Evolutionary conservation across 2,888 invertebrate species (phyloP), one percentile per base, ranked within the genome.

Genomic region (Thyatira batis): DNA sequence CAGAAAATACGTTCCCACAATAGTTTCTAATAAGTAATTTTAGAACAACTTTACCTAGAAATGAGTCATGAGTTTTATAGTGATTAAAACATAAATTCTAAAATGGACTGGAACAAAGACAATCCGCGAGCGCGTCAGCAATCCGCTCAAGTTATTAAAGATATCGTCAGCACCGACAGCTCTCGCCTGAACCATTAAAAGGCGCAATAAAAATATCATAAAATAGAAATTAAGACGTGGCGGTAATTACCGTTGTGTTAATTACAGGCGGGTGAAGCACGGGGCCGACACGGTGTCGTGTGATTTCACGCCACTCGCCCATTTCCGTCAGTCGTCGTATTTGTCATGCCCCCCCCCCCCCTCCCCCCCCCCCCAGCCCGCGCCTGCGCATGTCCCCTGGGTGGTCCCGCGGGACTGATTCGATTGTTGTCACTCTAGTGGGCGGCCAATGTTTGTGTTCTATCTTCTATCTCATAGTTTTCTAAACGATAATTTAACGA

Each of bases 211-310:
- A 20, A 48, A 28, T 10, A 27, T 48, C 48, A 27, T 48, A 27
- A 48, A 48, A 48, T 27, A 11, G 3, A 13, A 48, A 48, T 48
- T 9, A 48, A 48, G 48, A 48, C 27, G 39, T 39, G 17, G 27
- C 54, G 53, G 46, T 50, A 54, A 49, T 49, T 28, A 51, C 52
- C 54, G 45, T 52, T 50, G 25, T 53, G 57, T 57, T 61, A 61
- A 62, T 61, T 49, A 55, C 55, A 46, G 51, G 52, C 51, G 54
- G 54, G 50, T 48, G 55, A 54, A 61, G 63, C 66, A 60, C 68
- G 65, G 52, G 39, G 17, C 27, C 62, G 72, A 67, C 64, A 67
- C 69, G 70, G 52, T 48, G 57, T 44, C 65, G 71, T 68, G 8
- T 2, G 39, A 39, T 39, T 17, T 39, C 67, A 63, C 64, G 65